phyloP scores from a whole-genome alignment of 35 echinoderm and acorn worm genomes.

The Anneissia japonica region DNA sequence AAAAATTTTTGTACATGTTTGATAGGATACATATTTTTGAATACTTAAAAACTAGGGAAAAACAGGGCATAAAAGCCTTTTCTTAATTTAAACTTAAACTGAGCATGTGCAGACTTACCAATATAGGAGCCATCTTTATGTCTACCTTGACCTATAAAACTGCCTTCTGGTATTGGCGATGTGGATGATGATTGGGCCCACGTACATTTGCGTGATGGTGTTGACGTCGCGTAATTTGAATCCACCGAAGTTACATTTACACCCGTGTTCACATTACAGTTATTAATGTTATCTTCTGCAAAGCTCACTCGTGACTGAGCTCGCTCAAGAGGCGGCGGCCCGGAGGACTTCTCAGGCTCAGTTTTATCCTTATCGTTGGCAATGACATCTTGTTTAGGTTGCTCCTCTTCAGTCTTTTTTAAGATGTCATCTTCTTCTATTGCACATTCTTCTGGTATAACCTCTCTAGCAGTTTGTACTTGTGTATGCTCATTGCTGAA shows the following conservation, averaged over 20 bases:
- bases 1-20: no score
- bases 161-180: conserved; percentile 73
- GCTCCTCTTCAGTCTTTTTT: not conserved
- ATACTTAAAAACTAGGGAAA: no score
- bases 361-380: not conserved
- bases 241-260: not conserved
- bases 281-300: conserved; percentile 11
- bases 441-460: not conserved
- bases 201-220: conserved; percentile 61
- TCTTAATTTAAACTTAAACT: no score
- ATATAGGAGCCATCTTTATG: conserved; percentile 82
- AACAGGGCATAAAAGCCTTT: no score
- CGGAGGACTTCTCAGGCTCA: not conserved
- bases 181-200: conserved; percentile 39
- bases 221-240: conserved; percentile 37
- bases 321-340: not conserved
- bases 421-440: not conserved
- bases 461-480: not conserved
- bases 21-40: no score
- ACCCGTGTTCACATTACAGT: not conserved
- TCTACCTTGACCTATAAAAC: conserved; percentile 64
- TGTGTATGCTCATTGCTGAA: not conserved
- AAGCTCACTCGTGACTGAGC: not conserved
- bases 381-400: not conserved
- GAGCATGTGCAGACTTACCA: conserved; percentile 46